phyloP scores from a whole-genome alignment of 2,888 invertebrate species.

The Heliconius sara region DNA sequence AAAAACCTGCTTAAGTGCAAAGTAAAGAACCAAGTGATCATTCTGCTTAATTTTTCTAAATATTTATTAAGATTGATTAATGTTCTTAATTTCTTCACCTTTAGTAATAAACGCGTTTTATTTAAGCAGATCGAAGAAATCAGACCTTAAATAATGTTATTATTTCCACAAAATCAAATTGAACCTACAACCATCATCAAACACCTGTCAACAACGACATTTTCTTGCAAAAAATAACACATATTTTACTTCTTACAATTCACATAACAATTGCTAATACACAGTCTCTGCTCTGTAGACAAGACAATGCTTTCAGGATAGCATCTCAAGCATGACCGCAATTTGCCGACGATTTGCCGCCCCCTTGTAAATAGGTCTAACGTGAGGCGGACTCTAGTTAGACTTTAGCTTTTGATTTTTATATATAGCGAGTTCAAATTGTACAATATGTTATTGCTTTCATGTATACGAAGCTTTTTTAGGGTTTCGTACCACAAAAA shows the following conservation, averaged over 20 bases:
- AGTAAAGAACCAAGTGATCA: no score
- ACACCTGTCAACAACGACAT: no score
- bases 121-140: no score
- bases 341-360: constrained; percentile 42
- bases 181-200: no score
- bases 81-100: no score
- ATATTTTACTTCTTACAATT: neutral
- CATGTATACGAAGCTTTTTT: neutral
- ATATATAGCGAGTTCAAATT: neutral
- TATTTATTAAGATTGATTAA: no score
- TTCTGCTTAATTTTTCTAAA: no score
- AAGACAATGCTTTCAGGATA: constrained; percentile 66
- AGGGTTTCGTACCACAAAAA: no score
- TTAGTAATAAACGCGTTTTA: no score
- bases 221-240: neutral
- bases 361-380: constrained; percentile 40
- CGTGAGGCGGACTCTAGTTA: constrained; percentile 24
- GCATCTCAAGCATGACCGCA: constrained; percentile 43
- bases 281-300: constrained; percentile 48
- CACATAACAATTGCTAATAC: neutral
- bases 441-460: neutral
- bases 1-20: no score
- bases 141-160: no score
- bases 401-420: constrained; percentile 11
- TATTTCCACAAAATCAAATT: no score